Base-by-base conservation (phyloP, 2,797 vertebrate genomes). In the Sebastes minor region DNA sequence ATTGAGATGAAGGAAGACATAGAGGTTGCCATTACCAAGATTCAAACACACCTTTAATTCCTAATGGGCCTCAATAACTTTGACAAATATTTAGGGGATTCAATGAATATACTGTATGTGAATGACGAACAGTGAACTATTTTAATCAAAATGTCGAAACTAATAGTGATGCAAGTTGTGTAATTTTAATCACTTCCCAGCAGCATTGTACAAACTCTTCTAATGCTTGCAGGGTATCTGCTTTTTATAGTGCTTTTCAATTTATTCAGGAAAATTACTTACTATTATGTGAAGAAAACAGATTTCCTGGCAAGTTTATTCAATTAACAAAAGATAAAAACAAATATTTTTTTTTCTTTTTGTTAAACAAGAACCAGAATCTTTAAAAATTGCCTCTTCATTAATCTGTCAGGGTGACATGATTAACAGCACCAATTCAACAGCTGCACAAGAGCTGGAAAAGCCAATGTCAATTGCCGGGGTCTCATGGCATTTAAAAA, bases 401-500 rank as follows among this genome's bases (percentile, higher is more conserved):
- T 78, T 84, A 80, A 83, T 82, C 57, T 30, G 20, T 79, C 81
- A 67, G 76, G 74, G 80, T 76, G 74, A 76, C 67, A 75, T 73
- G 68, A 89, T 89, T 86, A 83, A 85, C 66, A 80, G 30, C 30
- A 12, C 53, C 78, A 64, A 82, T 49, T 83, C 32, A 55, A 25
- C 38, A 62, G 57, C 27, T 59, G 32, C 35, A 42, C 27, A 38
- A 13, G 52, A 61, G 63, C 66, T 69, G 60, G 71, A 66, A 65
- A 63, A 79, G 46, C 16, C 28, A 3, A 74, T 63, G 79, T 84
- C 86, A 81, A 52, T 59, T 78, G 76, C 74, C 2, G 2, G 64
- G 57, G 65, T 88, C 74, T 86, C 66, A 61, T 66, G 76, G 68
- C 77, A 85, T 88, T 86, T 86, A 79, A 83, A 89, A 83, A 88